Evolutionary conservation across 2,888 invertebrate genomes (phyloP).

Genomic region (Loripinus fragilis): DNA sequence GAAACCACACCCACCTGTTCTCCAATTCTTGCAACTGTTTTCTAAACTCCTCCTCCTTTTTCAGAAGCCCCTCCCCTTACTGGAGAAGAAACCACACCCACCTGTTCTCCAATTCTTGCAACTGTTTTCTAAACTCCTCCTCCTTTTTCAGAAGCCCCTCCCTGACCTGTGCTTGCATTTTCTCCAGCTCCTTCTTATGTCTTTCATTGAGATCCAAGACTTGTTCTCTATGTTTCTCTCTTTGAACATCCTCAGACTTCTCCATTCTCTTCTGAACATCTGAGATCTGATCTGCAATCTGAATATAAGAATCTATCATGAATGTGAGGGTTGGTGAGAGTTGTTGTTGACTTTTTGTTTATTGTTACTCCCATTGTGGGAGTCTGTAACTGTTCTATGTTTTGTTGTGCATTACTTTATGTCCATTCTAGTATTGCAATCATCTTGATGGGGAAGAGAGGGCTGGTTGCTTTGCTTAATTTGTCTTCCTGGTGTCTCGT

Average conservation of each 20-base stretch:
- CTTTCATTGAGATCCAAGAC: slow-evolving; percentile 72
- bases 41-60: slow-evolving; percentile 72
- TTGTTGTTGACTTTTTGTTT: no score
- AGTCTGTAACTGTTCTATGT: no score
- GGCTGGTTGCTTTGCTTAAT: no score
- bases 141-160: slow-evolving; percentile 73
- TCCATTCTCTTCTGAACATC: slow-evolving; percentile 71
- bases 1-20: slow-evolving; percentile 64
- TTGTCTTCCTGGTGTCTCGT: no score
- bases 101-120: slow-evolving; percentile 72
- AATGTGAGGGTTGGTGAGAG: no score
- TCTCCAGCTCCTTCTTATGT: slow-evolving; percentile 73
- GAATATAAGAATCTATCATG: no score
- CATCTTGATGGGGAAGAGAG: no score
- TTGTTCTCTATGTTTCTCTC: slow-evolving; percentile 73
- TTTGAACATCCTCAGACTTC: slow-evolving; percentile 62
- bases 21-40: slow-evolving; percentile 71
- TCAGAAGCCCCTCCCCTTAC: slow-evolving; percentile 70
- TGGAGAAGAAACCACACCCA: slow-evolving; percentile 51
- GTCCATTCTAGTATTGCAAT: no score
- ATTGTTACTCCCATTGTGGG: no score
- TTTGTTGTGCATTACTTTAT: no score
- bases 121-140: slow-evolving; percentile 68
- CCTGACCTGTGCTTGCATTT: slow-evolving; percentile 66
- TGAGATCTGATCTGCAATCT: slow-evolving; percentile 76